A percentile compares a stretch with the other conserved stretches of the same genome.
These are phyloP conservation scores for Lutra lutra DNA, from an alignment of 2,797 vertebrate species.

Conservation along the genomic window DNA sequence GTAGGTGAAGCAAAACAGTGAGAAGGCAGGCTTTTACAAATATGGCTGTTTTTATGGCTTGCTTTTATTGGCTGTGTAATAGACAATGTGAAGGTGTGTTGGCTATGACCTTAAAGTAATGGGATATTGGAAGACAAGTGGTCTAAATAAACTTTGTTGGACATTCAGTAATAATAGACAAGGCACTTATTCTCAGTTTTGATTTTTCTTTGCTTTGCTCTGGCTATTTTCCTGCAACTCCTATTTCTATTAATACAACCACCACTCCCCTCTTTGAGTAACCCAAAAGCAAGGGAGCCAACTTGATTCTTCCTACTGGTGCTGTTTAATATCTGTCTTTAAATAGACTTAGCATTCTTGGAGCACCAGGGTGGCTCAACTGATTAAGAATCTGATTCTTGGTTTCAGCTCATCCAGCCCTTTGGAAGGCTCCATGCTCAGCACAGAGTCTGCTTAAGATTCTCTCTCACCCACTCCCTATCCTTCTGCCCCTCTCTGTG, in stretches of 20 bases:
- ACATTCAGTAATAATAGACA: not conserved
- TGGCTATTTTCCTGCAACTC: not conserved
- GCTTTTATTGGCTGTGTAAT: not conserved
- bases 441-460: not conserved
- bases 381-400: not conserved
- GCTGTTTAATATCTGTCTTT: not conserved
- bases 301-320: not conserved
- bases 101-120: not conserved
- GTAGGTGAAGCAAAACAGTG: not conserved
- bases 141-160: constrained; percentile 42
- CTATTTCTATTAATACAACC: not conserved
- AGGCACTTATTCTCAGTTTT: constrained; percentile 26
- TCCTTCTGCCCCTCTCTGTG: not conserved
- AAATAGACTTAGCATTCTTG: not conserved
- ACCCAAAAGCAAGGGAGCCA: not conserved
- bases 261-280: not conserved
- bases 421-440: not conserved
- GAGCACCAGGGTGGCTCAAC: not conserved
- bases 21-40: not conserved
- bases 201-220: constrained; percentile 34
- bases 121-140: not conserved
- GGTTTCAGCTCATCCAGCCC: not conserved
- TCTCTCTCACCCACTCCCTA: not conserved
- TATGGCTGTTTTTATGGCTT: not conserved
- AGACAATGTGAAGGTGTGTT: not conserved